Conservation (phyloP, 2,888 invertebrate species). For the Carabus problematicus region DNA sequence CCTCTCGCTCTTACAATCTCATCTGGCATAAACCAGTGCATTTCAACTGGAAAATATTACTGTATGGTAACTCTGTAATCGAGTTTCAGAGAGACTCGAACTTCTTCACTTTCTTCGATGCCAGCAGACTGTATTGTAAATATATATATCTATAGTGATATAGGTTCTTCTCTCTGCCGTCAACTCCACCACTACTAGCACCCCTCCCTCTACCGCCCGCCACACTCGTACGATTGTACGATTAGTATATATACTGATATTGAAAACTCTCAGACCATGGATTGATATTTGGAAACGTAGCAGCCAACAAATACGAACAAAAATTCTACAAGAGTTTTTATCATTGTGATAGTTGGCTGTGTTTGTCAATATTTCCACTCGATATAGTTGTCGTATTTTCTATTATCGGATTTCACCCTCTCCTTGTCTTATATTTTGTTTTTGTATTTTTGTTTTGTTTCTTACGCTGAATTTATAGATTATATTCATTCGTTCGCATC, state of each 20-base stretch:
- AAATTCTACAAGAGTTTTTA: too few relatives aligned
- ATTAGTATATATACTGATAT: constrained; percentile 39
- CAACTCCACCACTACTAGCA: background rate
- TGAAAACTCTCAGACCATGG: constrained; percentile 26
- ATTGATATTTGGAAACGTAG: constrained; percentile 25
- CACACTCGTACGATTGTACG: constrained; percentile 32
- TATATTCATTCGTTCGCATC: too few relatives aligned
- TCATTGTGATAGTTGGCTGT: too few relatives aligned
- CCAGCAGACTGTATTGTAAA: constrained; percentile 30
- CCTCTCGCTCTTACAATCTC: background rate
- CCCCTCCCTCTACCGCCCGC: too few relatives aligned
- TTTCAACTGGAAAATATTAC: constrained; percentile 53
- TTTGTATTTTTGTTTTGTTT: too few relatives aligned
- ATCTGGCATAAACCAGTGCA: constrained; percentile 45
- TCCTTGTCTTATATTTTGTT: too few relatives aligned
- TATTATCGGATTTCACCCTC: too few relatives aligned
- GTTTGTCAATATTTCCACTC: too few relatives aligned
- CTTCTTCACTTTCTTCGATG: constrained; percentile 35
- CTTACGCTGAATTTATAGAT: too few relatives aligned
- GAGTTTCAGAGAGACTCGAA: constrained; percentile 46
- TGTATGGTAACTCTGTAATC: constrained; percentile 49
- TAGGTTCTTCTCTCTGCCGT: background rate
- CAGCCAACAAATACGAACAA: too few relatives aligned
- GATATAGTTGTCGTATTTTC: too few relatives aligned
- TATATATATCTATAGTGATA: constrained; percentile 35